These are phyloP conservation scores for Lamellibrachia columna DNA, from an alignment of 2,888 invertebrate genomes.

Conservation along the genomic window DNA sequence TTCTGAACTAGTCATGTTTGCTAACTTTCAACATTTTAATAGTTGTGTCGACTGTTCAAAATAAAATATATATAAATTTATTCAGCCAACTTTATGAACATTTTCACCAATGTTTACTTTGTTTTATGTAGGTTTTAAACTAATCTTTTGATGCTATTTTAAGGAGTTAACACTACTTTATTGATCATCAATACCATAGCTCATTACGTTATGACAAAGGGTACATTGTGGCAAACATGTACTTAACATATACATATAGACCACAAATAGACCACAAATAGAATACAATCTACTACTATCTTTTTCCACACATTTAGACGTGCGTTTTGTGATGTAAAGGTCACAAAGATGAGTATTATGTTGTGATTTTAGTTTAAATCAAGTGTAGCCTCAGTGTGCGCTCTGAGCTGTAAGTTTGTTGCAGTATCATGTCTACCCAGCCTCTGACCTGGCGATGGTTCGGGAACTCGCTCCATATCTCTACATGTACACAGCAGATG, in stretches of 20 bases:
- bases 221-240: not conserved
- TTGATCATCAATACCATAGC: not conserved
- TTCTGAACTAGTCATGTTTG: not conserved
- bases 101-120: no score
- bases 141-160: not conserved
- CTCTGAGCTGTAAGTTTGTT: not conserved
- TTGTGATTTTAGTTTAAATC: not conserved
- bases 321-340: not conserved
- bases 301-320: not conserved
- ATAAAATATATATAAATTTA: not conserved
- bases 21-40: not conserved
- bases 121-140: not conserved
- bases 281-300: not conserved
- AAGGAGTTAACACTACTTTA: not conserved
- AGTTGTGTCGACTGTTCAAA: not conserved
- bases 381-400: not conserved
- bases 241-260: not conserved
- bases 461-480: conserved; percentile 67
- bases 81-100: no score
- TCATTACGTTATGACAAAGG: not conserved
- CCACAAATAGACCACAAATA: not conserved
- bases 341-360: no score
- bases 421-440: conserved; percentile 65
- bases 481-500: conserved; percentile 76
- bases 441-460: conserved; percentile 48